Percentiles rank a stretch among this genome's conserved stretches.
These are phyloP conservation scores for Etheostoma perlongum DNA, from an alignment of 2,797 vertebrate genomes.

Conservation along the genomic window DNA sequence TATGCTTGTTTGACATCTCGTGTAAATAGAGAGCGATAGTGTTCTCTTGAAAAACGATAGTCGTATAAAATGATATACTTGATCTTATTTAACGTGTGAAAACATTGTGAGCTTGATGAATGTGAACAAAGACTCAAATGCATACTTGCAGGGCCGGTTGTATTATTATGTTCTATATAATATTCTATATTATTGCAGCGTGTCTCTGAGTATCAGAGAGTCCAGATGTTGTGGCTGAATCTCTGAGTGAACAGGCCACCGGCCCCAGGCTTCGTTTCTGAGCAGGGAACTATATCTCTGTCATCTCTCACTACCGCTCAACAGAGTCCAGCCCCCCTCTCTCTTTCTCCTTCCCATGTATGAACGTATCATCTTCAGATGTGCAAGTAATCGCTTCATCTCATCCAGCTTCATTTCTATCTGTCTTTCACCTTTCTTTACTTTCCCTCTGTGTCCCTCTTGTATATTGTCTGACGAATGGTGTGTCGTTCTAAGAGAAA, in stretches of 20 bases:
- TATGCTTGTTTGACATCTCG: not conserved
- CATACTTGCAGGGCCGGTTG: not conserved
- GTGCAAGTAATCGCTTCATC: no score
- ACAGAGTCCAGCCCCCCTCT: not conserved
- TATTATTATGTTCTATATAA: not conserved
- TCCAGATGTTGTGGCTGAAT: constrained; percentile 58
- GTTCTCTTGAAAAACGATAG: not conserved
- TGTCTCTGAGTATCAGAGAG: constrained; percentile 13
- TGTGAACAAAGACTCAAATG: not conserved
- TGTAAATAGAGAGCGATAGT: no score
- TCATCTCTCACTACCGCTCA: not conserved
- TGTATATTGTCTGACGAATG: not conserved
- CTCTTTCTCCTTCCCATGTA: not conserved
- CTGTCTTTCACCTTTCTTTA: not conserved
- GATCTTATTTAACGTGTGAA: not conserved
- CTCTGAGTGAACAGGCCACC: constrained; percentile 30
- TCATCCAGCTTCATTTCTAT: no score
- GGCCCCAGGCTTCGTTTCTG: constrained; percentile 29
- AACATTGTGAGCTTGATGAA: not conserved
- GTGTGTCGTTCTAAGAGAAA: not conserved
- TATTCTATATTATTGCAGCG: not conserved
- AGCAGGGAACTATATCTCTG: constrained; percentile 20
- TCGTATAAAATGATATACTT: not conserved
- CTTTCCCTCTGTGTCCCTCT: not conserved
- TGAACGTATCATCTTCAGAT: constrained; percentile 9